Evolutionary conservation across 2,888 invertebrate genomes (phyloP).

Genomic region (Microdon myrmicae): DNA sequence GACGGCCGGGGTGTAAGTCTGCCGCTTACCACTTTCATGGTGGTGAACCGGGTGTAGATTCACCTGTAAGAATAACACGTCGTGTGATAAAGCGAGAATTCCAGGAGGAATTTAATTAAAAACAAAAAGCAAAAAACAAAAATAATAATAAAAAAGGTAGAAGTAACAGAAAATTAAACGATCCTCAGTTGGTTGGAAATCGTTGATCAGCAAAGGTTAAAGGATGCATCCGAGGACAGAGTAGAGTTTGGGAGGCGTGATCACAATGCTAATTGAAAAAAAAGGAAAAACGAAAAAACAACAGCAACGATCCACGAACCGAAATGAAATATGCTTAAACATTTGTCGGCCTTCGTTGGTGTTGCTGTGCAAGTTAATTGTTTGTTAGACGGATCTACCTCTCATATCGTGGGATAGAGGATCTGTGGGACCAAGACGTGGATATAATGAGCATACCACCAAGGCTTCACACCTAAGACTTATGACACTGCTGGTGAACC

Average conservation of each 20-base stretch:
- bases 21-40: constrained; percentile 37
- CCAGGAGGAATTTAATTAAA: constrained; percentile 50
- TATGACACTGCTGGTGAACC: constrained; percentile 23
- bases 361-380: constrained; percentile 24
- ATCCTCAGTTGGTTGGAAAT: constrained; percentile 6
- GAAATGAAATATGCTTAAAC: constrained; percentile 13
- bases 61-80: constrained; percentile 15
- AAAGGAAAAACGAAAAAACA: constrained; percentile 12
- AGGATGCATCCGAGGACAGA: constrained; percentile 27
- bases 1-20: constrained; percentile 1
- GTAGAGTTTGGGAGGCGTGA: constrained; percentile 34
- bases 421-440: constrained; percentile 5
- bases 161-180: constrained; percentile 36
- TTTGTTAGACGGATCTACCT: constrained; percentile 36
- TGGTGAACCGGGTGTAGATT: constrained; percentile 42
- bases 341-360: constrained; percentile 7
- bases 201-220: constrained; percentile 48
- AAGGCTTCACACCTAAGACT: constrained; percentile 19
- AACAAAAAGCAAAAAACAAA: too few species aligned
- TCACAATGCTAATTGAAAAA: constrained; percentile 44
- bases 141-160: too few species aligned
- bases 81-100: constrained; percentile 29
- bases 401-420: too few species aligned
- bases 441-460: constrained; percentile 40
- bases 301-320: constrained; percentile 5